phyloP scores from a whole-genome alignment of 2,113 vertebrate genomes.

The Colius striatus region DNA sequence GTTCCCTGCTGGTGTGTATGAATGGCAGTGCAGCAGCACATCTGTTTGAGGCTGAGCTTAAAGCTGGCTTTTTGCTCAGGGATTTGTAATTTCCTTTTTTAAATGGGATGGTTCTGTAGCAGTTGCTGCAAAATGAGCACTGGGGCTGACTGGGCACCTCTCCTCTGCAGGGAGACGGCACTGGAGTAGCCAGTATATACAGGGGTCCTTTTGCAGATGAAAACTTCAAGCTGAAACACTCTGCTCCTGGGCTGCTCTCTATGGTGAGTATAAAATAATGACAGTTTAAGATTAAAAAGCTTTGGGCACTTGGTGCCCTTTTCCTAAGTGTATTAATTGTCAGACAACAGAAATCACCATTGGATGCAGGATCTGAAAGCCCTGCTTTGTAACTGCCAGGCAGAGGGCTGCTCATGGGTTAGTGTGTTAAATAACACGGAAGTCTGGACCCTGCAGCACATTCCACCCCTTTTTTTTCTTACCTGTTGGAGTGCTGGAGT shows the following conservation, averaged over 20 bases:
- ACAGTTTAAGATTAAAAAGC: not conserved
- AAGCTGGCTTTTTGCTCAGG: not conserved
- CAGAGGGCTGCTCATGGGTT: not conserved
- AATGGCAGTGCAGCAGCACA: not conserved
- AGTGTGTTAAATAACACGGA: not conserved
- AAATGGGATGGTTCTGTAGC: not conserved
- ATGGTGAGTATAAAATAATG: constrained; percentile 82
- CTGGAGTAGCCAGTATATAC: constrained; percentile 95
- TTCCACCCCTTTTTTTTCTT: not conserved
- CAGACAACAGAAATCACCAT: not conserved
- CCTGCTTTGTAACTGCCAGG: not conserved
- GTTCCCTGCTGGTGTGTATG: not conserved
- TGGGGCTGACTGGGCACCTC: not conserved
- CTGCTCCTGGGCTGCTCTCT: constrained; percentile 88
- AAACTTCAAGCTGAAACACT: constrained; percentile 93
- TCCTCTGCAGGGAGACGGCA: constrained; percentile 88
- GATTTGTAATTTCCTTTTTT: not conserved
- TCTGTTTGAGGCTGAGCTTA: not conserved
- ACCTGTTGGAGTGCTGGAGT: not conserved
- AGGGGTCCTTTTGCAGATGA: constrained; percentile 96
- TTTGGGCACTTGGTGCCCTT: not conserved
- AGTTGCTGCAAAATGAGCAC: not conserved
- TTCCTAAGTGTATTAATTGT: not conserved
- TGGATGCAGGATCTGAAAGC: not conserved
- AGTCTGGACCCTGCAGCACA: not conserved